Conservation (phyloP, 2,113 vertebrate genomes). For the Salminus brasiliensis region DNA sequence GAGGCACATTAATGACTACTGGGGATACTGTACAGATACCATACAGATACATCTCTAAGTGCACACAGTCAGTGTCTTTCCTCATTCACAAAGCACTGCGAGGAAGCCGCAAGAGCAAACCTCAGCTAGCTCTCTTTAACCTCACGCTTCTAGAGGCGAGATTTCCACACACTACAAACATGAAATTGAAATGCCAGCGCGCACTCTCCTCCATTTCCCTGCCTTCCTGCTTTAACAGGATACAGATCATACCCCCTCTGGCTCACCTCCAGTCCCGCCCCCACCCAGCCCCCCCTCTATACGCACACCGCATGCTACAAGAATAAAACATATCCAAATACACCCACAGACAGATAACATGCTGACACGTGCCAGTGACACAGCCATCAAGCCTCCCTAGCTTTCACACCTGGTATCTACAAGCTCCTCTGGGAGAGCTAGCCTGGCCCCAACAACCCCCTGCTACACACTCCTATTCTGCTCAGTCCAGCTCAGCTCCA, state of each 20-base stretch:
- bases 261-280: slow-evolving; percentile 25
- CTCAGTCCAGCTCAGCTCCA: slow-evolving; percentile 15
- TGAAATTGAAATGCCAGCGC: slow-evolving; percentile 43
- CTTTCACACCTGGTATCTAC: slow-evolving; percentile 38
- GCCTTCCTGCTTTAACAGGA: slow-evolving; percentile 50
- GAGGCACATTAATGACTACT: slow-evolving; percentile 47
- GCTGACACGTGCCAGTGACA: slow-evolving; percentile 31
- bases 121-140: slow-evolving; percentile 40
- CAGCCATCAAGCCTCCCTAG: slow-evolving; percentile 5
- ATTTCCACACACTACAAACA: slow-evolving; percentile 54
- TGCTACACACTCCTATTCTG: background rate
- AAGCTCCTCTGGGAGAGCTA: slow-evolving; percentile 39
- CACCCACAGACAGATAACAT: slow-evolving; percentile 7
- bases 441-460: slow-evolving; percentile 7
- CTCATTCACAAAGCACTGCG: background rate
- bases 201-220: slow-evolving; percentile 27
- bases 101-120: background rate
- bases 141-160: slow-evolving; percentile 21
- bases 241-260: slow-evolving; percentile 39
- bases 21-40: background rate
- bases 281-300: background rate
- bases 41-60: background rate
- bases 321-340: slow-evolving; percentile 40
- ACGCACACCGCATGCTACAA: background rate
- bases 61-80: background rate